These are phyloP conservation scores for Asarcornis scutulata DNA, from an alignment of 2,113 vertebrate species.

Conservation along the genomic window DNA sequence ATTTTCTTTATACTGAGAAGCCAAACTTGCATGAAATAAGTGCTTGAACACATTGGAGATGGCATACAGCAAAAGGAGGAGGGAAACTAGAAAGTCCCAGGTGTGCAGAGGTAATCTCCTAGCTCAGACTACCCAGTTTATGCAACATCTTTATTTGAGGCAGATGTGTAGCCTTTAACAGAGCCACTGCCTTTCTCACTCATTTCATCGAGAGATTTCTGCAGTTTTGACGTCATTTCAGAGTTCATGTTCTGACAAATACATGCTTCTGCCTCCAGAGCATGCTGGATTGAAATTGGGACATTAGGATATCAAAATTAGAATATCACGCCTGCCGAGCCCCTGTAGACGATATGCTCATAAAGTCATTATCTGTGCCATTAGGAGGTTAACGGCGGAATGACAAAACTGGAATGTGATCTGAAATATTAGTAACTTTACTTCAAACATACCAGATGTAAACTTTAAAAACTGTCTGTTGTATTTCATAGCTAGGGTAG, in stretches of 20 bases:
- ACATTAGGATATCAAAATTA: background rate
- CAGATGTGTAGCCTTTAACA: background rate
- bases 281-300: background rate
- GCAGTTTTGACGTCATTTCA: background rate
- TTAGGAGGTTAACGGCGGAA: rapidly evolving
- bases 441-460: background rate
- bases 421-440: background rate
- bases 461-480: background rate
- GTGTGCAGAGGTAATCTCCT: background rate
- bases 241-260: background rate
- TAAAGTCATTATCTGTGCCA: background rate
- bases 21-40: background rate
- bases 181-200: background rate
- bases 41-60: background rate
- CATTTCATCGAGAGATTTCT: background rate
- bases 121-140: background rate
- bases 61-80: background rate
- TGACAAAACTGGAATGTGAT: background rate
- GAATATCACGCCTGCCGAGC: background rate
- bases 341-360: rapidly evolving
- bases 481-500: background rate
- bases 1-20: background rate
- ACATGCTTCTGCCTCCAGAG: background rate
- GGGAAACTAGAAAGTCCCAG: background rate
- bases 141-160: background rate